Conservation (phyloP, 2,797 vertebrate genomes). For the Urocyon cinereoargenteus region DNA sequence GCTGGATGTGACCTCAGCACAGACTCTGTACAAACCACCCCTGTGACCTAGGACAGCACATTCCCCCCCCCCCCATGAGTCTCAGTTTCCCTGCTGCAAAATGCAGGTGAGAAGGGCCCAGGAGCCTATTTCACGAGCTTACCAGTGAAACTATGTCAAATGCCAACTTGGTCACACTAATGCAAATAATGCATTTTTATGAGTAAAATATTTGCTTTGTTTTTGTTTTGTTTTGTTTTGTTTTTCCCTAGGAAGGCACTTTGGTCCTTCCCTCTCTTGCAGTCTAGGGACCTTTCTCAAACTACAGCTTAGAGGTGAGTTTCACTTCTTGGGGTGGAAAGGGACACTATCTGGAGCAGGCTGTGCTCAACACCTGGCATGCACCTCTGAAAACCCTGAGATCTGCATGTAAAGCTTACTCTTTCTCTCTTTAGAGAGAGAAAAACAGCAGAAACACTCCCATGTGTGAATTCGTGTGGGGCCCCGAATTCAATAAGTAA, state of each 20-base stretch:
- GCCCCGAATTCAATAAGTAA: neutral
- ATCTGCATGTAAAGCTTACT: neutral
- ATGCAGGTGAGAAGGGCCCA: neutral
- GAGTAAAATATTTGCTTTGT: neutral
- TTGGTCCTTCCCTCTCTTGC: neutral
- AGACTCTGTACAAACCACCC: neutral
- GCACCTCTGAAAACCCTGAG: neutral
- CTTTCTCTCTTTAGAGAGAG: neutral
- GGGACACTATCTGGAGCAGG: neutral
- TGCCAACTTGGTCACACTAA: neutral
- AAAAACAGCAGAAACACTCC: no score
- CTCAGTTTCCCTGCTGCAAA: neutral
- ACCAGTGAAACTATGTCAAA: neutral
- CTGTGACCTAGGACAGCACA: rapidly evolving
- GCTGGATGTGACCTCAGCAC: rapidly evolving
- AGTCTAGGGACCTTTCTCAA: no score
- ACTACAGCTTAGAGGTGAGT: neutral
- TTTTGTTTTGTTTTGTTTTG: neutral
- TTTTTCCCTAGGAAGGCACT: neutral
- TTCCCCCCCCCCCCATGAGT: neutral
- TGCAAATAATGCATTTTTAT: neutral
- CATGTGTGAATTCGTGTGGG: neutral
- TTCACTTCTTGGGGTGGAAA: no score
- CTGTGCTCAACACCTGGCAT: rapidly evolving
- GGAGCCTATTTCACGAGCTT: neutral